Base-by-base conservation (phyloP, 2,797 vertebrate genomes). In the Ctenochaetus hawaiiensis region DNA sequence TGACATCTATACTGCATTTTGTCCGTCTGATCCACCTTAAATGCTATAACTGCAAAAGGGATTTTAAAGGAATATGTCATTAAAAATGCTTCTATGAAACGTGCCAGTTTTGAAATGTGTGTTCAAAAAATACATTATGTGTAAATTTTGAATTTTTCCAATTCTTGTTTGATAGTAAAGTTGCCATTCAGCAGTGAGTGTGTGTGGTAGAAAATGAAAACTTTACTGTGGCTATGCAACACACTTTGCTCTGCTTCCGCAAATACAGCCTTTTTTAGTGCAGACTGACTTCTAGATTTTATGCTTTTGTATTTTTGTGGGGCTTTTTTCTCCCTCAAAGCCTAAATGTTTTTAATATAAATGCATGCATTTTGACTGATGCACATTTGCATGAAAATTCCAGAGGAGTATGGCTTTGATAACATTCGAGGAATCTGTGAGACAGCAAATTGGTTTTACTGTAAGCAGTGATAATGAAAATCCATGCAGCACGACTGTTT, bases 241-340 rank as follows among this genome's bases (percentile, higher is more conserved):
- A 22, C 16, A 69, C 12, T 69, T 67, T 54, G 20, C 65, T 10
- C 57, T 51, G 60, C 69, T 70, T 72, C 62, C 64, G 26, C 67
- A 57, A 60, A 56, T 37, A 18, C 23, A 2, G 39, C 56, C 70
- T 67, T 16, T 16, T 59, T 39, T 44, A 8, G 37, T 49, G 53
- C 63, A 75, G 69, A 41, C 53, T 6, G 5, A 73, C 60, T 44
- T 67, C 48, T 83, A 20, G 57, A 82, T 67, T 65, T 78, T 20
- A 44, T 41, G 56, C 17, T 67, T 78, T 72, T 73, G 30, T 82
- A 86, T 56, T 73, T 72, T 74, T 70, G 20, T 60, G 23, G 69
- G 3, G 23, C 37, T 59, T 2, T 67, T 76, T 62, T 34, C 30
- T 34, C 30, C 30, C 30, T 56, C 14, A 57, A 26, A 10, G 56